Conservation (phyloP, 37 sponge, comb jelly and placozoan species). For the Dysidea cf. avara region DNA sequence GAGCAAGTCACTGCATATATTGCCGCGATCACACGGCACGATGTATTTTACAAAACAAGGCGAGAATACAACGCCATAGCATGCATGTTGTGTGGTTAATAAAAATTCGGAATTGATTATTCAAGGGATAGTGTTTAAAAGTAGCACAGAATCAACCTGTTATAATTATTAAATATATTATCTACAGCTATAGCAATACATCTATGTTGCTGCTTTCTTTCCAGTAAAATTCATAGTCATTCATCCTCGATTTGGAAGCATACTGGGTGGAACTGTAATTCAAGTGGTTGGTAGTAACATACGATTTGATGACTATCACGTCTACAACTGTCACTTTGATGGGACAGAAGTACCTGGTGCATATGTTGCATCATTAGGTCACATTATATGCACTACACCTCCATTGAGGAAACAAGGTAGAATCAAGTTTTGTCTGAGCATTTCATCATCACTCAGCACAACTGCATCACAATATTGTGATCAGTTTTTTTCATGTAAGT, state of each 20-base stretch:
- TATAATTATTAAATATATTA: no score
- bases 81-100: no score
- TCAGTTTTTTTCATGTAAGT: conserved; percentile 20
- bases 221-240: conserved; percentile 15
- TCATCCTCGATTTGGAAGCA: conserved; percentile 14
- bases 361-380: background rate
- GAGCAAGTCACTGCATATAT: no score
- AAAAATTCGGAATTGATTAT: no score
- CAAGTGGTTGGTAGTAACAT: background rate
- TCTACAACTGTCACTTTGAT: conserved; percentile 15
- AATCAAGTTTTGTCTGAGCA: background rate
- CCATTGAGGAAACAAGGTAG: conserved; percentile 7
- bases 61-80: no score
- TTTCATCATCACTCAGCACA: background rate
- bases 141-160: no score
- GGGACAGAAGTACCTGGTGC: conserved; percentile 7
- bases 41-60: no score
- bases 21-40: no score
- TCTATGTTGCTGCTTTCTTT: no score
- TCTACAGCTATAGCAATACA: no score
- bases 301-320: background rate
- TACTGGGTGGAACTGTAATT: conserved; percentile 18
- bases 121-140: no score
- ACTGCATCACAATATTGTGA: background rate
- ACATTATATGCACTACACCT: conserved; percentile 24